Conservation (phyloP, 64 coral and sea anemone species). For the Stichodactyla helianthus region DNA sequence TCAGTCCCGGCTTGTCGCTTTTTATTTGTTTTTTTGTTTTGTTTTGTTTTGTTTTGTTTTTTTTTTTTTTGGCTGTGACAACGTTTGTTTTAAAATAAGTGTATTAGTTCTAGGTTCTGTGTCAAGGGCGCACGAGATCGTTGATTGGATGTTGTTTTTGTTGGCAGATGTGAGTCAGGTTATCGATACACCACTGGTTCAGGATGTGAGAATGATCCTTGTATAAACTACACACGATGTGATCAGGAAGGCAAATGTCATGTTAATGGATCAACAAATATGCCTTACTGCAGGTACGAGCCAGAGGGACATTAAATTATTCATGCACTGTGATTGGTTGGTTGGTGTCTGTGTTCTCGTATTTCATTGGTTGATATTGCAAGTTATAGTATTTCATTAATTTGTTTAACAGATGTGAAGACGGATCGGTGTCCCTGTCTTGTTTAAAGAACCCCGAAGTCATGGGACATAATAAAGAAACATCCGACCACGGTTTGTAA, state of each 20-base stretch:
- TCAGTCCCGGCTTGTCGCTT: too few species aligned
- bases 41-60: too few species aligned
- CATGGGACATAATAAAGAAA: not conserved
- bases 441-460: not conserved
- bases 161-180: conserved; percentile 37
- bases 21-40: too few species aligned
- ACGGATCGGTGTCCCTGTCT: not conserved
- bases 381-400: too few species aligned
- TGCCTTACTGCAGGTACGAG: conserved; percentile 38
- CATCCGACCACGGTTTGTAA: not conserved
- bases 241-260: conserved; percentile 11
- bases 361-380: too few species aligned
- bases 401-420: conserved; percentile 4
- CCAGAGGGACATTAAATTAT: too few species aligned
- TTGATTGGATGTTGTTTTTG: not conserved
- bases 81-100: too few species aligned
- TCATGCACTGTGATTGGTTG: too few species aligned
- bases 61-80: too few species aligned
- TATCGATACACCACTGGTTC: conserved; percentile 40
- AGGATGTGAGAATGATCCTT: conserved; percentile 43
- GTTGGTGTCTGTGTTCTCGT: too few species aligned
- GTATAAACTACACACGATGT: conserved; percentile 44
- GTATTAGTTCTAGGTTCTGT: too few species aligned
- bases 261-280: conserved; percentile 38
- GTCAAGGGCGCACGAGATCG: too few species aligned